Evolutionary conservation across 2,888 invertebrate genomes (phyloP).

Genomic region (Sarcophaga rosellei): DNA sequence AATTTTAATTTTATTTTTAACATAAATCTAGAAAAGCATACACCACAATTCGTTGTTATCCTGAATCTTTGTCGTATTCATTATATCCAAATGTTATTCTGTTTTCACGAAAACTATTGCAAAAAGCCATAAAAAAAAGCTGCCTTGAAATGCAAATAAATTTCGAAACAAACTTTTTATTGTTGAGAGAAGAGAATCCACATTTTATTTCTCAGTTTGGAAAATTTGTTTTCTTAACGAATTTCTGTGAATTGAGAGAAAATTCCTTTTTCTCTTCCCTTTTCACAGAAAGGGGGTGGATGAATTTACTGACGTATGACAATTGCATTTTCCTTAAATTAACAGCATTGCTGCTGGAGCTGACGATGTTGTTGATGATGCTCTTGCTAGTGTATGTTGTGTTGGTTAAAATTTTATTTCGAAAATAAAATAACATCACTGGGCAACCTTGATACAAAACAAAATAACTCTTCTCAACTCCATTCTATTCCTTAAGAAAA

Average conservation of each 20-base stretch:
- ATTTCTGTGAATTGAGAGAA: conserved; percentile 26
- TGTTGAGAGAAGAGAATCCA: conserved; percentile 12
- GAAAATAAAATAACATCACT: neutral
- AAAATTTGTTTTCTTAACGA: neutral
- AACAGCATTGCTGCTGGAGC: conserved; percentile 37
- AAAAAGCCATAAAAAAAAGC: neutral
- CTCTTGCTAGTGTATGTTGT: conserved; percentile 43
- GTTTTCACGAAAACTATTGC: neutral
- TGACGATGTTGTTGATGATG: conserved; percentile 38
- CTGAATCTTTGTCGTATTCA: neutral
- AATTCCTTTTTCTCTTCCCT: conserved; percentile 1
- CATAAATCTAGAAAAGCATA: too few relatives aligned
- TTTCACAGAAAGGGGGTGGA: too few relatives aligned
- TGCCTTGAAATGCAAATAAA: conserved; percentile 34
- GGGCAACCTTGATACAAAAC: too few relatives aligned
- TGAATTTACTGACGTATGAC: conserved; percentile 45
- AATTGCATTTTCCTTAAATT: conserved; percentile 58
- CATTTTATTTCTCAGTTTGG: neutral
- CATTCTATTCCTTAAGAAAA: neutral
- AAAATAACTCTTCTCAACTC: neutral
- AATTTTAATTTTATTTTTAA: too few relatives aligned
- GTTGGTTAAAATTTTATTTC: neutral
- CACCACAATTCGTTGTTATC: too few relatives aligned
- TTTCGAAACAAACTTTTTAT: conserved; percentile 45
- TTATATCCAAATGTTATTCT: conserved; percentile 27